Evolutionary conservation across 2,113 vertebrate genomes (phyloP).

Genomic region (Bubalus kerabau): DNA sequence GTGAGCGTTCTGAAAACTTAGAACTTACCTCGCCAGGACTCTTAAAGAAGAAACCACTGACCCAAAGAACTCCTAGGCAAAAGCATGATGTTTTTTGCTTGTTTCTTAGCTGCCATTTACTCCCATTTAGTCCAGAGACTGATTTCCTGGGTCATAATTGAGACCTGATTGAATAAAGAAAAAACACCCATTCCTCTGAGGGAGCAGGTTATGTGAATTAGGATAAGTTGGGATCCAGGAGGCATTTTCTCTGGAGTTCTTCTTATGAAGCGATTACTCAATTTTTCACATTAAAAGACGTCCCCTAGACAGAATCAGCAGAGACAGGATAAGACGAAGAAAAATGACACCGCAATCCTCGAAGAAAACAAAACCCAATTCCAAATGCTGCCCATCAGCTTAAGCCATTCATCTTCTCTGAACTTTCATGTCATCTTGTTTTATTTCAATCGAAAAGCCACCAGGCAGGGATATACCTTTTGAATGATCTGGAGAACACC

Average conservation of each 20-base stretch:
- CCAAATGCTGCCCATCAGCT: slow-evolving; percentile 67
- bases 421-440: slow-evolving; percentile 51
- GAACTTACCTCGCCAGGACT: neutral
- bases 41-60: neutral
- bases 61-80: neutral
- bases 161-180: slow-evolving; percentile 11
- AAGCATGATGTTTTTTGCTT: neutral
- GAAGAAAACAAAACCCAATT: slow-evolving; percentile 70
- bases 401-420: slow-evolving; percentile 66
- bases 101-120: neutral
- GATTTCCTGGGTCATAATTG: slow-evolving; percentile 22
- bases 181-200: neutral
- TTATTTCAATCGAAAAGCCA: slow-evolving; percentile 49
- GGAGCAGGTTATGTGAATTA: neutral
- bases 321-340: slow-evolving; percentile 64
- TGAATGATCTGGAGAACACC: neutral
- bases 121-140: neutral
- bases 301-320: slow-evolving; percentile 43
- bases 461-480: slow-evolving; percentile 24
- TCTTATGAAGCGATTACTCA: slow-evolving; percentile 50
- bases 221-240: neutral
- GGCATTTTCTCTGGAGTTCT: slow-evolving; percentile 37
- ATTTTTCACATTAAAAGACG: slow-evolving; percentile 59
- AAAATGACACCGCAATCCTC: slow-evolving; percentile 61
- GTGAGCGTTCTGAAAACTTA: neutral